Conservation (phyloP, 2,113 vertebrate genomes). For the Anoura caudifer region DNA sequence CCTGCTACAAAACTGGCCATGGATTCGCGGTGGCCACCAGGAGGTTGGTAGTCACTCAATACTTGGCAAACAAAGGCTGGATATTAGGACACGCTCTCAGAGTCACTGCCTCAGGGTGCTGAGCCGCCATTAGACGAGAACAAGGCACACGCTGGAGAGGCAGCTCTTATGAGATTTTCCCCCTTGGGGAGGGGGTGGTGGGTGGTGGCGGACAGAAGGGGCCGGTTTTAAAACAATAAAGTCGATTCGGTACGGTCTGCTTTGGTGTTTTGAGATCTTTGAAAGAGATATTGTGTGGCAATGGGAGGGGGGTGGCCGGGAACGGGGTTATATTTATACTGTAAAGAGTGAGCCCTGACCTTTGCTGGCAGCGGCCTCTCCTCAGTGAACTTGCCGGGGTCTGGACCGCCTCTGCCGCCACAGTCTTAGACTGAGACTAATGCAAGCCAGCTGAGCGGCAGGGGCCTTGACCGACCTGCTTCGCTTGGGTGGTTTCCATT, state of each 20-base stretch:
- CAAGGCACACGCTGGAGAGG: not conserved
- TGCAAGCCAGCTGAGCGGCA: slow-evolving; percentile 82
- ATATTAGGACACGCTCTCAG: accelerated
- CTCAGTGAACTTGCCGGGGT: slow-evolving; percentile 61
- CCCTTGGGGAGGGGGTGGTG: not conserved
- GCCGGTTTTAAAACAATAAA: slow-evolving; percentile 78
- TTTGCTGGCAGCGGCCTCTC: slow-evolving; percentile 78
- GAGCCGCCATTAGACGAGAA: not conserved
- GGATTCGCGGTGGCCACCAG: accelerated
- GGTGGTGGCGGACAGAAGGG: slow-evolving; percentile 52
- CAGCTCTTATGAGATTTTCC: not conserved
- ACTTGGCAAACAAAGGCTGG: not conserved
- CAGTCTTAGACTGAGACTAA: slow-evolving; percentile 80
- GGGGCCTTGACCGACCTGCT: slow-evolving; percentile 62
- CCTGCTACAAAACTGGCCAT: not conserved
- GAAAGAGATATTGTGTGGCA: slow-evolving; percentile 74
- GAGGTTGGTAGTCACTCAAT: not conserved
- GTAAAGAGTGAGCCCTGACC: slow-evolving; percentile 80
- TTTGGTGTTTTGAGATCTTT: slow-evolving; percentile 75
- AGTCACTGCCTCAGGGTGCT: not conserved
- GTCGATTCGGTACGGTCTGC: slow-evolving; percentile 76
- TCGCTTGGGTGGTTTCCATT: slow-evolving; percentile 77
- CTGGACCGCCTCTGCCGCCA: slow-evolving; percentile 69
- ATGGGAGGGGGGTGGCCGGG: slow-evolving; percentile 35
- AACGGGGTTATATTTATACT: slow-evolving; percentile 78